Evolutionary conservation across 37 sponge, comb jelly and placozoan species (phyloP), one percentile per base, ranked within the genome.

Genomic region (Tethya wilhelma): DNA sequence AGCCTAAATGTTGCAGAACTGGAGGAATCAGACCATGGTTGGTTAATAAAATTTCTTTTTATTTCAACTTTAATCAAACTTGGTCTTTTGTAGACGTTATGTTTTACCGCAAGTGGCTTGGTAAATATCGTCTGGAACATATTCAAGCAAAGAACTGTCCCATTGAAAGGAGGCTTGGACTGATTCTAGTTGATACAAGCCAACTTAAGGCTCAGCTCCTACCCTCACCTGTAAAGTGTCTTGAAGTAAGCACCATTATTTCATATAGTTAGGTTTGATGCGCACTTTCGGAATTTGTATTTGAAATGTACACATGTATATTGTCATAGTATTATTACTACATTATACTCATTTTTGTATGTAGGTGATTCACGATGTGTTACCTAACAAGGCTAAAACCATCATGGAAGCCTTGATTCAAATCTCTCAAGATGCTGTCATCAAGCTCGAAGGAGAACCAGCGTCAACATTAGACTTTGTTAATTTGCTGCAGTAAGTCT

Each of bases 151-250:
- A 79, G 66, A 72, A 74, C 26, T 90, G 90, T 38, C 94, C 94
- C 42, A 77, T 74, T 65, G 73, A 87, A 46, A 93, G 88, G 79
- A 72, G 87, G 38, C 79, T 96, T 12, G 99, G 99, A 7, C 79
- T 96, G 60, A 58, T 98, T 17, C 73, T 91, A 57, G 83, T 96
- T 22, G 96, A 96, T 83, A 82, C 94, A 0, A 65, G 59, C 19
- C 75, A 91, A 12, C 91, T 98, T 38, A 90, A 88, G 69, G 69
- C 64, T 12, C 65, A 88, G 64, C 84, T 98, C n/a, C 73, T 96
- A 2, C 99, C 99, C 34, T 93, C 94, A 20, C 96, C 99, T 6
- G 56, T 91, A 79, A 85, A 79, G 45, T 98, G 99, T 66, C 87
- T 93, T n/a, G 90, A 93, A 58, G 90, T 96, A 20, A n/a, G n/a